phyloP scores from a whole-genome alignment of 2,888 invertebrate species.

The Rhagophthalmus giganteus region DNA sequence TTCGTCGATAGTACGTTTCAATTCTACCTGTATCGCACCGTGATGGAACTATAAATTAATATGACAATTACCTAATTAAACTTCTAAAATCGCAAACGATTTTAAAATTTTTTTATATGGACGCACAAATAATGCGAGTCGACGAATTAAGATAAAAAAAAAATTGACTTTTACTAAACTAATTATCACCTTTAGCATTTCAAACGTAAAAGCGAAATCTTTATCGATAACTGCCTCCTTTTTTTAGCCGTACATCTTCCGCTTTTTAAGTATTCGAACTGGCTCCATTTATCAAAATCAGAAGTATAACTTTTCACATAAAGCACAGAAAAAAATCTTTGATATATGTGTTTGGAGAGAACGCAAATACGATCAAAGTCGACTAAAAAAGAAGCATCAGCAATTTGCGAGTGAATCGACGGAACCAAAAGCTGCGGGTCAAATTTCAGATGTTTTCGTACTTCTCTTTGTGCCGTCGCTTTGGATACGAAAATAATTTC shows the following conservation, averaged over 20 bases:
- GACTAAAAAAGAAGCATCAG: constrained; percentile 14
- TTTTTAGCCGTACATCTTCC: constrained; percentile 19
- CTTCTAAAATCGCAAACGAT: too few relatives aligned
- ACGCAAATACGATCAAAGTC: constrained; percentile 23
- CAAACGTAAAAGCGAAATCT: constrained; percentile 1
- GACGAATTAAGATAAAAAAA: too few relatives aligned
- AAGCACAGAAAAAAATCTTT: constrained; percentile 16
- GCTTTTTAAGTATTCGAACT: constrained; percentile 9
- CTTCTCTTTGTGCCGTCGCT: constrained; percentile 2
- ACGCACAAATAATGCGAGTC: too few relatives aligned
- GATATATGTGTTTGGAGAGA: constrained; percentile 17
- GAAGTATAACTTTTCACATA: constrained; percentile 17
- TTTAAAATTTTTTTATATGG: too few relatives aligned
- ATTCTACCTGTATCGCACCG: constrained; percentile 18
- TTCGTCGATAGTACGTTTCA: constrained; percentile 20
- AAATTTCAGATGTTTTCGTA: too few relatives aligned
- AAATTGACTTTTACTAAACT: constrained; percentile 2
- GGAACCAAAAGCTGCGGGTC: constrained; percentile 13
- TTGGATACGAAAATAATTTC: constrained; percentile 4
- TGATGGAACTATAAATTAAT: too few relatives aligned
- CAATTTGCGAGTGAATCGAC: constrained; percentile 18
- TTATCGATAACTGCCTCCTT: too few relatives aligned
- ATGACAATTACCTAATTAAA: too few relatives aligned
- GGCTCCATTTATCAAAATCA: constrained; percentile 18
- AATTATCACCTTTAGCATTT: neutral